Evolutionary conservation across 1,140 invertebrate genomes (phyloP).

Genomic region (Bombus affinis): DNA sequence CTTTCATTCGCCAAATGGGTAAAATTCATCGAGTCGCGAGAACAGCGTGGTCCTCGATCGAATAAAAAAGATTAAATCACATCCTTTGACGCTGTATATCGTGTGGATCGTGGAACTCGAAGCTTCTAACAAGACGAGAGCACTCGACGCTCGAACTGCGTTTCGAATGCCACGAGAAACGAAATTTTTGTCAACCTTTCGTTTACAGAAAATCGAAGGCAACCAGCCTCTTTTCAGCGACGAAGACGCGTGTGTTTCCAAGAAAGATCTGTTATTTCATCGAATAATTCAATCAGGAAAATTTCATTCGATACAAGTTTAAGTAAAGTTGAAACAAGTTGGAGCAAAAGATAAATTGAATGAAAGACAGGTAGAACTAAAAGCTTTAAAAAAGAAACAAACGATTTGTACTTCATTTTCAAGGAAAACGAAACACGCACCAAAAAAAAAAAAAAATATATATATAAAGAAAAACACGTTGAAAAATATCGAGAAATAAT

Average conservation of each 20-base stretch:
- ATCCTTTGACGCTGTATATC: neutral
- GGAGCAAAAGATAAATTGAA: too few relatives aligned
- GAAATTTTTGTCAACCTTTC: neutral
- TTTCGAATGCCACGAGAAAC: neutral
- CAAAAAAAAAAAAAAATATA: neutral
- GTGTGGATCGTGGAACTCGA: neutral
- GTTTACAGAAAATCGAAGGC: neutral
- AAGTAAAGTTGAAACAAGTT: too few relatives aligned
- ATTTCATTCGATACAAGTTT: too few relatives aligned
- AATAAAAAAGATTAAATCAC: neutral
- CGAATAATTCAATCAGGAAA: too few relatives aligned
- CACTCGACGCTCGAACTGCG: neutral
- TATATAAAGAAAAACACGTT: neutral
- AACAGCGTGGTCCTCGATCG: neutral
- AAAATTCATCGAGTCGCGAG: neutral
- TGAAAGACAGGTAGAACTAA: accelerated
- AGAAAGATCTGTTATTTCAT: neutral
- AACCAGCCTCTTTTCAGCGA: neutral
- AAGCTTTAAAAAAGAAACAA: neutral
- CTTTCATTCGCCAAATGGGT: neutral
- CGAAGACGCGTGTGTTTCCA: neutral
- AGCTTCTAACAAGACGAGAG: neutral
- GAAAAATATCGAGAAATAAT: neutral
- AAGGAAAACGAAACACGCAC: neutral
- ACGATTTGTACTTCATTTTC: neutral